Conservation (phyloP, 2,797 vertebrate species). For the Gymnothorax reevesii region DNA sequence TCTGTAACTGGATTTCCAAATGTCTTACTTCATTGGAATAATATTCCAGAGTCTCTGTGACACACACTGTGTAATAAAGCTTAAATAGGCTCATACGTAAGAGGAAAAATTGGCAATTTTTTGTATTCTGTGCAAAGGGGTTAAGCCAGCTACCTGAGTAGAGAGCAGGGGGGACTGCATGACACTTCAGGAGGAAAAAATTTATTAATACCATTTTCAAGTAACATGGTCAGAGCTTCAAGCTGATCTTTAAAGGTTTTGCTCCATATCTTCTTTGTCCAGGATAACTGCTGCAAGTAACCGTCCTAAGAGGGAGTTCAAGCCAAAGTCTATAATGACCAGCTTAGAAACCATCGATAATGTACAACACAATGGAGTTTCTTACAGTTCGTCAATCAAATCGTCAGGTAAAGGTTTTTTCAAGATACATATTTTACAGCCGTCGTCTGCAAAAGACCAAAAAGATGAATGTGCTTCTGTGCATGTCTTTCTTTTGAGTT, state of each 20-base stretch:
- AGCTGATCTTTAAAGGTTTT: neutral
- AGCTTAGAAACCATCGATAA: conserved; percentile 70
- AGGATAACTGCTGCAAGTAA: conserved; percentile 81
- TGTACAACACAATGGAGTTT: conserved; percentile 79
- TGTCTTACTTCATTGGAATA: too few species aligned
- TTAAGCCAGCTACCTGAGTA: neutral
- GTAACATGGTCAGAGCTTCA: too few species aligned
- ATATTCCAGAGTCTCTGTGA: too few species aligned
- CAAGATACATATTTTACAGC: neutral
- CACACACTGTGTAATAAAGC: too few species aligned
- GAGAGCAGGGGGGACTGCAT: neutral
- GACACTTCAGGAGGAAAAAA: neutral
- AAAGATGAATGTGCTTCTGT: neutral
- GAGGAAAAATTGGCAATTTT: too few species aligned
- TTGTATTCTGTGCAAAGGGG: too few species aligned
- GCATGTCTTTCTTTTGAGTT: too few species aligned
- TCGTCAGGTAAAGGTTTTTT: conserved; percentile 70
- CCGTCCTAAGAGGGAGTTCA: conserved; percentile 79
- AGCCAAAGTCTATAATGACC: conserved; percentile 74
- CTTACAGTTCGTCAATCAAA: conserved; percentile 72
- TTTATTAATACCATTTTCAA: neutral
- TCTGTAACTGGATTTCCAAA: too few species aligned
- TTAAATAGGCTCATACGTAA: too few species aligned
- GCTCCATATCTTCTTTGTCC: conserved; percentile 11
- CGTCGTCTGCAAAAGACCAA: neutral